Evolutionary conservation across 2,113 vertebrate species (phyloP).

Genomic region (Toxotes jaculatrix): DNA sequence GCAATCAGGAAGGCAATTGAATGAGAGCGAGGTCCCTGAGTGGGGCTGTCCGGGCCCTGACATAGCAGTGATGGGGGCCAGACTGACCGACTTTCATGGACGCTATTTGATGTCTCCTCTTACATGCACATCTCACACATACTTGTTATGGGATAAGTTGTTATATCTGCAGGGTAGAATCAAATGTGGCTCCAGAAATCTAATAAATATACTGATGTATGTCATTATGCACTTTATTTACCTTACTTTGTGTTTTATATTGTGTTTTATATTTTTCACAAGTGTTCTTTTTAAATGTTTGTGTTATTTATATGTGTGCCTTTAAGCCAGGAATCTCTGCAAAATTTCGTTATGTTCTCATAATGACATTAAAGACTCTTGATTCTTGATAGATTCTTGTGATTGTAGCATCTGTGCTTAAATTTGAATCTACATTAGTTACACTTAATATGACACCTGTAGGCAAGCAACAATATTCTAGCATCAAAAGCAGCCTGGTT

Average conservation of each 20-base stretch:
- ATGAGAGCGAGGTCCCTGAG: conserved; percentile 40
- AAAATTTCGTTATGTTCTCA: too few species aligned
- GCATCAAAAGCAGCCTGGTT: not conserved
- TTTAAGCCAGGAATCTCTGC: too few species aligned
- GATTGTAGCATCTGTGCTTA: not conserved
- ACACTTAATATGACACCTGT: not conserved
- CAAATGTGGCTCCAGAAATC: conserved; percentile 8
- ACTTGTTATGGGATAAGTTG: not conserved
- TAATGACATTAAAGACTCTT: too few species aligned
- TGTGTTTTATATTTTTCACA: too few species aligned
- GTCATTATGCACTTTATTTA: too few species aligned
- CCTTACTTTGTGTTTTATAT: too few species aligned
- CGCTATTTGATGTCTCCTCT: conserved; percentile 34
- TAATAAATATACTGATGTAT: not conserved
- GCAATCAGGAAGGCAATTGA: conserved; percentile 71
- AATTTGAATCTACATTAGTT: not conserved
- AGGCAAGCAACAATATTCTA: conserved; percentile 16
- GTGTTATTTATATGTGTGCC: too few species aligned
- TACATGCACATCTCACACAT: not conserved
- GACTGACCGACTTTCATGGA: conserved; percentile 26
- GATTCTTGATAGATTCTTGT: too few species aligned
- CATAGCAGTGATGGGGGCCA: conserved; percentile 54
- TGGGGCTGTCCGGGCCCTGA: conserved; percentile 50
- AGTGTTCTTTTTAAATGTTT: too few species aligned
- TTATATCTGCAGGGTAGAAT: not conserved